A percentile compares a stretch with the other conserved stretches of the same genome.
These are phyloP conservation scores for Thaleichthys pacificus DNA, from an alignment of 2,797 vertebrate genomes.

Conservation along the genomic window DNA sequence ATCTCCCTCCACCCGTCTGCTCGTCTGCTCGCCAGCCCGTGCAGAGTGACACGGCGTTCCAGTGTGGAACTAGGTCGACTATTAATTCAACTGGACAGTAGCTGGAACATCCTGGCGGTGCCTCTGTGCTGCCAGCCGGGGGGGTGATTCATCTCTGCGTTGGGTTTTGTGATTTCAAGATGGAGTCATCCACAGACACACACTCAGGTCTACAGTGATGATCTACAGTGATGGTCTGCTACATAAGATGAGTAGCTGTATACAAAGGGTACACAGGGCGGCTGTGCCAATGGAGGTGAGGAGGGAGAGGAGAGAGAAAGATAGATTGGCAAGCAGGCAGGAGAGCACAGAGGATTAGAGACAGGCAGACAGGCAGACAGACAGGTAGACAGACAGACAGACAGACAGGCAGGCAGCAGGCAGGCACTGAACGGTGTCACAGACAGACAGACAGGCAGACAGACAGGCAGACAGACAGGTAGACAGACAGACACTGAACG, in stretches of 20 bases:
- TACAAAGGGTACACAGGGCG: not conserved
- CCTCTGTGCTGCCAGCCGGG: too few species aligned
- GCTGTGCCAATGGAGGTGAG: not conserved
- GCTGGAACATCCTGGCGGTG: too few species aligned
- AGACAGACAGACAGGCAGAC: slow-evolving; percentile 1
- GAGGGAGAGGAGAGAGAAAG: not conserved
- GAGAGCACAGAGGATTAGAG: not conserved
- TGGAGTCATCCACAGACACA: too few species aligned
- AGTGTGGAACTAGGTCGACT: not conserved
- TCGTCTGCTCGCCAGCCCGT: not conserved
- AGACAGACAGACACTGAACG: too few species aligned
- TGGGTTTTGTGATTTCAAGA: too few species aligned
- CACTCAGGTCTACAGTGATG: too few species aligned
- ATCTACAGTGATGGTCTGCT: too few species aligned
- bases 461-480: slow-evolving; percentile 9
- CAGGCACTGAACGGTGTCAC: too few species aligned
- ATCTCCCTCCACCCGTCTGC: not conserved
- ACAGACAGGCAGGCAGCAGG: not conserved
- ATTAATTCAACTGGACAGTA: too few species aligned
- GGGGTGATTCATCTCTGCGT: too few species aligned
- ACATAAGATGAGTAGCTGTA: not conserved
- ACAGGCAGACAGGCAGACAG: not conserved
- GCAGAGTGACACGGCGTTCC: not conserved
- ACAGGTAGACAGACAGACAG: not conserved
- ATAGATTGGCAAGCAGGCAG: too few species aligned